These are phyloP conservation scores for Gila orcuttii DNA, from an alignment of 2,113 vertebrate genomes.

Conservation along the genomic window DNA sequence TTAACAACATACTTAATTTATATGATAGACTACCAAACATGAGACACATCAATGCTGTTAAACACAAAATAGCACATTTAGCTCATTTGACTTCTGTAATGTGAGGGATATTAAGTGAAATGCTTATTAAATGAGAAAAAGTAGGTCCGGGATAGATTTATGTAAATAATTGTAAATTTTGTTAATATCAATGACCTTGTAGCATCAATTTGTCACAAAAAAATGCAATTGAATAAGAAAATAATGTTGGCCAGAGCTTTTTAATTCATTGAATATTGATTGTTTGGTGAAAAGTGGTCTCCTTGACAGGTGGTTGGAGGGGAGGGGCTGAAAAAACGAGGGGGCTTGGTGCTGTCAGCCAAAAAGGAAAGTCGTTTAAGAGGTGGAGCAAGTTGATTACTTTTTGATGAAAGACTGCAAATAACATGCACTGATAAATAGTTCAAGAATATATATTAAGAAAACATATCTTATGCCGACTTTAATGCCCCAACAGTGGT, in stretches of 20 bases:
- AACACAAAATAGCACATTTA: not conserved
- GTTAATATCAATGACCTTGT: not conserved
- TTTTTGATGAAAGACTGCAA: not conserved
- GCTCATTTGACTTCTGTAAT: not conserved
- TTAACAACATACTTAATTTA: not conserved
- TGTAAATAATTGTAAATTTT: not conserved
- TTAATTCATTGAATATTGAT: not conserved
- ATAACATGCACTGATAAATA: not conserved
- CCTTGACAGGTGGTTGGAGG: not conserved
- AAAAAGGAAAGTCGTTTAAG: not conserved
- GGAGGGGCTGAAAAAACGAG: not conserved
- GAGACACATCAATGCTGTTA: not conserved
- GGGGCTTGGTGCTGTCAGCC: not conserved
- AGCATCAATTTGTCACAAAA: not conserved
- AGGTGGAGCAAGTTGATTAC: conserved; percentile 2
- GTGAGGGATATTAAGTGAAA: not conserved
- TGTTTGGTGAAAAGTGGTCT: not conserved
- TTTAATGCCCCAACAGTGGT: not conserved
- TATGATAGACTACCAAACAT: not conserved
- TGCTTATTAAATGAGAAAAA: not conserved
- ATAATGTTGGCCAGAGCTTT: not conserved
- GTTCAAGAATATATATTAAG: not conserved
- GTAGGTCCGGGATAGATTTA: not conserved
- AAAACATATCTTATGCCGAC: not conserved
- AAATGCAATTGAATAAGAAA: not conserved